These are phyloP conservation scores for Halictus rubicundus DNA, from an alignment of 1,140 invertebrate species.

Conservation along the genomic window DNA sequence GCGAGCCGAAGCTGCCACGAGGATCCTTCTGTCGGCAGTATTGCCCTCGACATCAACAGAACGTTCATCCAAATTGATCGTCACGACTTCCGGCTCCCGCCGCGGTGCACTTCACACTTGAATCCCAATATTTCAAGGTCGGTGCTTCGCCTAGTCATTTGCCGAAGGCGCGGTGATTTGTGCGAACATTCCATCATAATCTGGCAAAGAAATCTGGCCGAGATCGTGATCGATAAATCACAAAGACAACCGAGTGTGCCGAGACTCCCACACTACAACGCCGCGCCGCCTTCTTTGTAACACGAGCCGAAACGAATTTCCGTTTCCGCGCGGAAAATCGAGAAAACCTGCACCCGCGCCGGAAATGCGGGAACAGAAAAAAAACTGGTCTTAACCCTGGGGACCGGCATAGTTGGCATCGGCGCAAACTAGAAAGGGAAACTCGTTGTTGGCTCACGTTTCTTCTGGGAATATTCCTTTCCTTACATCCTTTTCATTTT, in stretches of 20 bases:
- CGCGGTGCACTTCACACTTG: background rate
- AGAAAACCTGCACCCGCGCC: background rate
- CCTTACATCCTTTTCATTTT: too few relatives aligned
- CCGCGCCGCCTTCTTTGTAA: slow-evolving; percentile 3
- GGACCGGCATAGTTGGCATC: slow-evolving; percentile 28
- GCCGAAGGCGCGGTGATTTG: background rate
- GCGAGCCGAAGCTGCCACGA: background rate
- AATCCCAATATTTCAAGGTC: background rate
- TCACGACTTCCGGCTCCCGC: background rate
- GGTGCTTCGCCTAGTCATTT: background rate
- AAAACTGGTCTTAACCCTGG: slow-evolving; percentile 5
- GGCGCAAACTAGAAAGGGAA: slow-evolving; percentile 20
- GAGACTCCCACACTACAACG: slow-evolving; percentile 6
- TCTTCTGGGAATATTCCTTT: background rate
- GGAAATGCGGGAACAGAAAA: slow-evolving; percentile 21
- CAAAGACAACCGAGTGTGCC: background rate
- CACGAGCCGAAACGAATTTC: slow-evolving; percentile 33
- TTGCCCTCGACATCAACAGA: background rate
- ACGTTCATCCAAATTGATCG: slow-evolving; percentile 1
- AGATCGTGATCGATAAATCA: slow-evolving; percentile 13
- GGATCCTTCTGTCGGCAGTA: slow-evolving; percentile 17
- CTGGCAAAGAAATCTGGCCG: background rate
- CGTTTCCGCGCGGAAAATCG: slow-evolving; percentile 24
- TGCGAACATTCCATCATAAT: background rate
- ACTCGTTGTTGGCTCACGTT: slow-evolving; percentile 36